Base-by-base conservation (phyloP, 2,113 vertebrate species). In the Nothoprocta perdicaria region DNA sequence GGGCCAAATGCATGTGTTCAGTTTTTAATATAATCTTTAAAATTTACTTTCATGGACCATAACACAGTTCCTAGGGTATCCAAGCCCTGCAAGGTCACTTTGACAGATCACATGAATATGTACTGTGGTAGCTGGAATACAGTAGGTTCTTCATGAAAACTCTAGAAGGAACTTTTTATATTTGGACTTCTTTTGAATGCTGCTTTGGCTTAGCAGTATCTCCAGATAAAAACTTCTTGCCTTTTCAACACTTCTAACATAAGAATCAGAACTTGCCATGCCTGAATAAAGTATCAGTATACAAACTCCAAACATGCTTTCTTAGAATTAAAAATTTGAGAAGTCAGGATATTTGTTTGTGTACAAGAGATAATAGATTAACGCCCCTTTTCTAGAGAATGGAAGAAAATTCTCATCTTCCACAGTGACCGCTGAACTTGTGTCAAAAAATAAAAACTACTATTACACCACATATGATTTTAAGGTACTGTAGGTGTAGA, bases 21-120 rank as follows among this genome's bases (percentile, higher is more conserved):
- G 2, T 4, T 45, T 10, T 45, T 10, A 1, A 38, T 11, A 48
- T 24, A 0, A 40, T 4, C 62, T 82, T 35, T 45, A 17, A 13
- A 60, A 55, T 79, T 88, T 60, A 31, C 8, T 89, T 84, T 27
- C 18, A 33, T 10, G 4, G 12, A 62, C 45, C 19, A 21, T 27
- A 83, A 45, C 16, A 38, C 12, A 40, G 26, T 14, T 3, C 14
- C 12, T 62, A 41, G 33, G 40, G 21, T 19, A 68, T 35, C 43
- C 52, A 76, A 76, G 8, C 17, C 6, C 45, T 29, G 0, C 6
- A 65, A 69, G 13, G 1, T 8, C 27, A 1, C 14, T 45, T 18
- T 57, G 4, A 69, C 1, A 3, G 53, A 38, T 48, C 69, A 63
- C n/a, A 69, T 29, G 19, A 84, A 29, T 1, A 1, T 53, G 52